phyloP scores from a whole-genome alignment of 2,113 vertebrate species.

The Spermophilus dauricus region DNA sequence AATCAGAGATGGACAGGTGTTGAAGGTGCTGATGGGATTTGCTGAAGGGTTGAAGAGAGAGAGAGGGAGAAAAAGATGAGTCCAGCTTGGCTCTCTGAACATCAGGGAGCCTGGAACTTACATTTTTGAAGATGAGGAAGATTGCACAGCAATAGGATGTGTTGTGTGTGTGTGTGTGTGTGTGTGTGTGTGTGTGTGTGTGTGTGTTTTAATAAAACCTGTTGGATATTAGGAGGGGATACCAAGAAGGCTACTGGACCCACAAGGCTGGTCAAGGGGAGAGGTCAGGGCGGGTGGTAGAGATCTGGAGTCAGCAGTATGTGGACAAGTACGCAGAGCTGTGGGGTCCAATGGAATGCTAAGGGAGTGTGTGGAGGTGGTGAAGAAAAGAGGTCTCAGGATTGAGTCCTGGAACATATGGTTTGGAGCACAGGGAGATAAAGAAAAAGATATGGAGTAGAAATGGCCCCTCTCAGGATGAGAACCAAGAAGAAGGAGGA shows the following conservation, averaged over 20 bases:
- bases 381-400: not conserved
- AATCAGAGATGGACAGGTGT: not conserved
- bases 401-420: not conserved
- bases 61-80: not conserved
- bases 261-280: not conserved
- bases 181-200: not conserved
- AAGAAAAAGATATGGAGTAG: not conserved
- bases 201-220: not conserved
- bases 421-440: not conserved
- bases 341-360: not conserved
- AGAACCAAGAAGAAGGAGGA: not conserved
- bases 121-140: not conserved
- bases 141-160: not conserved
- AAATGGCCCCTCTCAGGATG: not conserved
- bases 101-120: not conserved
- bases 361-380: not conserved
- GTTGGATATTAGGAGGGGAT: not conserved
- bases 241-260: not conserved
- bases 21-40: not conserved
- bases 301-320: rapidly evolving
- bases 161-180: not conserved
- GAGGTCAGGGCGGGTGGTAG: not conserved
- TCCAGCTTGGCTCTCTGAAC: not conserved
- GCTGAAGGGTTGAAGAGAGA: not conserved
- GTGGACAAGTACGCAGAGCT: not conserved